These are phyloP conservation scores for Arctia plantaginis DNA, from an alignment of 2,888 invertebrate species.

Conservation along the genomic window DNA sequence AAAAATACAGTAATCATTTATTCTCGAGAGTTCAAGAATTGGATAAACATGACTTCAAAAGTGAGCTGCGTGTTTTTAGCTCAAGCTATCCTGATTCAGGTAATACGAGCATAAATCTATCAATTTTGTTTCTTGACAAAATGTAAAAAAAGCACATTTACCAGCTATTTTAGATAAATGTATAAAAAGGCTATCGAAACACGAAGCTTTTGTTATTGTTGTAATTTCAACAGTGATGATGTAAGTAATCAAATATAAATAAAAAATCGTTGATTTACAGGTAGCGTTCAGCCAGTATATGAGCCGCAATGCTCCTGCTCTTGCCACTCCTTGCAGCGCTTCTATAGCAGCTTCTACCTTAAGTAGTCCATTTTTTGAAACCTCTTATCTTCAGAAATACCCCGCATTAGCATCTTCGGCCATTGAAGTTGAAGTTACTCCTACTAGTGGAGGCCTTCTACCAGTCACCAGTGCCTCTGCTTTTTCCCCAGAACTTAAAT, in stretches of 20 bases:
- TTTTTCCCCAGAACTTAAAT: slow-evolving; percentile 28
- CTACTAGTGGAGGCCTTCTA: slow-evolving; percentile 34
- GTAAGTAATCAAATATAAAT: not conserved
- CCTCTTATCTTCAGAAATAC: not conserved
- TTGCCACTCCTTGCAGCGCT: not conserved
- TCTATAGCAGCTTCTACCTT: not conserved
- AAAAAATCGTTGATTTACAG: not conserved
- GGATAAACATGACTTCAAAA: not conserved
- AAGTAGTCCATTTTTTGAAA: not conserved
- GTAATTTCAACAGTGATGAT: too few relatives aligned
- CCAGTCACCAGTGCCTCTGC: slow-evolving; percentile 33
- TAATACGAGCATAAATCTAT: not conserved
- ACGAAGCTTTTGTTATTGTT: too few relatives aligned
- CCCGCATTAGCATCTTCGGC: not conserved
- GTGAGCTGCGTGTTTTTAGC: not conserved
- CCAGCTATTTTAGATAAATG: too few relatives aligned
- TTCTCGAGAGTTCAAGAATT: not conserved
- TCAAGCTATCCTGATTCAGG: not conserved
- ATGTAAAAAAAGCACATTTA: too few relatives aligned
- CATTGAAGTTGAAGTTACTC: slow-evolving; percentile 13
- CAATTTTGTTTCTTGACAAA: too few relatives aligned
- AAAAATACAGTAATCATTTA: not conserved
- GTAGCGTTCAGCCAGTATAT: not conserved
- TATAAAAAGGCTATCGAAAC: too few relatives aligned
- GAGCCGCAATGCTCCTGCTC: not conserved